These are phyloP conservation scores for Poeciliopsis presidionis DNA, from an alignment of 2,797 vertebrate species.

Conservation along the genomic window DNA sequence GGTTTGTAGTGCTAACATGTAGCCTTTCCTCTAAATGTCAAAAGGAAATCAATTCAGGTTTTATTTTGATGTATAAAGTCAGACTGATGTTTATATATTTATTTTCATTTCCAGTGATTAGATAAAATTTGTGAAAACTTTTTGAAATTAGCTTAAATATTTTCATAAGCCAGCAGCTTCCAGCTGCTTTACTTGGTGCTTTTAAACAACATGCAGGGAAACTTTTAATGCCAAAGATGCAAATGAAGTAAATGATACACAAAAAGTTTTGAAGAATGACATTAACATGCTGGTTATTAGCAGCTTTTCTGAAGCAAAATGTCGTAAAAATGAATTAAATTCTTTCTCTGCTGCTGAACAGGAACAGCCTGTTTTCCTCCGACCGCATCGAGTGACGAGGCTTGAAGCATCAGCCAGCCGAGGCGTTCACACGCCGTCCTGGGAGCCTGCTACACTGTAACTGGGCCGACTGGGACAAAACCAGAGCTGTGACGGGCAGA, in stretches of 20 bases:
- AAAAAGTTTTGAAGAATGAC: background rate
- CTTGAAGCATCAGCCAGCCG: constrained; percentile 36
- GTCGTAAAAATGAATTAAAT: background rate
- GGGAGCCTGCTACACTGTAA: constrained; percentile 31
- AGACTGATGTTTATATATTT: background rate
- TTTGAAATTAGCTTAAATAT: background rate
- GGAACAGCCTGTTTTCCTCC: background rate
- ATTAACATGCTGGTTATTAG: background rate
- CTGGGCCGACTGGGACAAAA: constrained; percentile 24
- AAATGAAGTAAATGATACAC: background rate
- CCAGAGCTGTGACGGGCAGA: background rate
- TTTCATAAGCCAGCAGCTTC: background rate
- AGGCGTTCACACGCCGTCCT: background rate
- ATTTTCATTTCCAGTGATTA: background rate
- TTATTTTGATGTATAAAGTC: background rate
- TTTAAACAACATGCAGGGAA: background rate
- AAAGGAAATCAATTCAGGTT: background rate
- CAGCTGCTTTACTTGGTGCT: background rate
- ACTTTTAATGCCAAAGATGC: background rate
- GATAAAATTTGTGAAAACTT: background rate
- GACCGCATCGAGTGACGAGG: background rate
- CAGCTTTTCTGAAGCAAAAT: background rate
- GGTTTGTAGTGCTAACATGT: background rate
- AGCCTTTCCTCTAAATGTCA: background rate
- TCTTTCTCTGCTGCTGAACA: background rate